phyloP scores from a whole-genome alignment of 2,797 vertebrate genomes.

The Alectoris magna region DNA sequence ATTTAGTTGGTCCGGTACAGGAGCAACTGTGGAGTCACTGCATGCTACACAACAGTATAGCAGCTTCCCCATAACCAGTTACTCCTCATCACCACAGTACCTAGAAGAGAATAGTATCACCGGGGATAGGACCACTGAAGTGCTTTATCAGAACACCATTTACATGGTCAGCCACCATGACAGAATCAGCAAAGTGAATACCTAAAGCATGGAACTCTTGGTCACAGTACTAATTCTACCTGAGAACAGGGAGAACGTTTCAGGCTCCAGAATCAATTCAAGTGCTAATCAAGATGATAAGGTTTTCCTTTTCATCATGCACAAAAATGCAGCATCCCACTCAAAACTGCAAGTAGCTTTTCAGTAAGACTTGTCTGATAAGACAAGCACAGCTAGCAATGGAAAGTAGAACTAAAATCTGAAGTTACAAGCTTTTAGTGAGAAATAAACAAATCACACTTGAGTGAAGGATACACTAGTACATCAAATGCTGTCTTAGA shows the following conservation, averaged over 20 bases:
- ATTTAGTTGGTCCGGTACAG: neutral
- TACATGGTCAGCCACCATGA: neutral
- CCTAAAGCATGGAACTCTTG: neutral
- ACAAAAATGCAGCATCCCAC: neutral
- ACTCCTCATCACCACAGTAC: neutral
- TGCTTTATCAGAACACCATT: neutral
- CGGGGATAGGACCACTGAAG: neutral
- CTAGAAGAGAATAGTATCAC: neutral
- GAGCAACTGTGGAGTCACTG: neutral
- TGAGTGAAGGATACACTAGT: neutral
- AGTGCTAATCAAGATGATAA: neutral
- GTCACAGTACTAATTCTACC: neutral
- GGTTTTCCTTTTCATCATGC: neutral
- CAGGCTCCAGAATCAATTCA: neutral
- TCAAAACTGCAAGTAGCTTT: neutral
- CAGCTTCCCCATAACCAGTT: neutral
- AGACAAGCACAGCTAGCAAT: neutral
- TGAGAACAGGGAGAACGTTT: neutral
- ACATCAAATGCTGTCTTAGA: neutral
- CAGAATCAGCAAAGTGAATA: neutral
- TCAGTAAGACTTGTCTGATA: neutral
- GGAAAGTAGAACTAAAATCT: neutral
- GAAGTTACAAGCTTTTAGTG: neutral
- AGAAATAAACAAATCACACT: neutral
- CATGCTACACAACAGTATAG: rapidly evolving